Percentiles rank a stretch among this genome's conserved stretches.
Evolutionary conservation across 1,140 invertebrate species (phyloP).

Genomic region (Brachionus paranguensis): DNA sequence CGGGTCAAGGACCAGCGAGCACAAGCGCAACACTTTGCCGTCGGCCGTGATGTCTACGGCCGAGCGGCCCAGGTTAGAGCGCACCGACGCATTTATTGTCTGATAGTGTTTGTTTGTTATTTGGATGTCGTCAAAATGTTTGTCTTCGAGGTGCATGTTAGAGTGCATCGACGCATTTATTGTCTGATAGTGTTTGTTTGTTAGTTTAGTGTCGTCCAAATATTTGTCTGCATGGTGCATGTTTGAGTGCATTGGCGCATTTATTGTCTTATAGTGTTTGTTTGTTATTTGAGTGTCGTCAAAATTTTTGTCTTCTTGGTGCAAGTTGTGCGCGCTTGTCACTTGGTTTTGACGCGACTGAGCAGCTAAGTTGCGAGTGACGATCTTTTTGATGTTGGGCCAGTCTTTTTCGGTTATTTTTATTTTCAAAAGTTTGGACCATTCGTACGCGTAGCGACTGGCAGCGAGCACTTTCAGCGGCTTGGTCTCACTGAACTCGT

Average conservation of each 20-base stretch:
- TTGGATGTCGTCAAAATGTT: not conserved
- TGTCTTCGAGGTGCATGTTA: not conserved
- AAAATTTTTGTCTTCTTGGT: not conserved
- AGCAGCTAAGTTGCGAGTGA: not conserved
- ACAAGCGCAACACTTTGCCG: slow-evolving; percentile 17
- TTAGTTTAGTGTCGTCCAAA: no score
- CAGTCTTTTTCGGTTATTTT: slow-evolving; percentile 35
- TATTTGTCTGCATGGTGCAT: not conserved
- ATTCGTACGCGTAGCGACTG: slow-evolving; percentile 30
- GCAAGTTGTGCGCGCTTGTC: not conserved
- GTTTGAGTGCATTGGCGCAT: not conserved
- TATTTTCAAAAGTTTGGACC: slow-evolving; percentile 33
- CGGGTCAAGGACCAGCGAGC: slow-evolving; percentile 1
- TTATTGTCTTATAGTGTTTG: not conserved
- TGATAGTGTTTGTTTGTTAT: not conserved
- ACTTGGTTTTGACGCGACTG: not conserved
- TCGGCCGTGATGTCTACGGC: slow-evolving; percentile 39
- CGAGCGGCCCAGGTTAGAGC: slow-evolving; percentile 9
- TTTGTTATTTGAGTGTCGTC: not conserved
- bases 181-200: not conserved
- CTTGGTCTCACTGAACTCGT: slow-evolving; percentile 32
- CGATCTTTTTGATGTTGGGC: slow-evolving; percentile 15
- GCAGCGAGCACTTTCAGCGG: slow-evolving; percentile 6
- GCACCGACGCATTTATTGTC: slow-evolving; percentile 3
- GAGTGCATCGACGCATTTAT: not conserved